Conservation (phyloP, 2,797 vertebrate genomes). For the Myotis pilosus region DNA sequence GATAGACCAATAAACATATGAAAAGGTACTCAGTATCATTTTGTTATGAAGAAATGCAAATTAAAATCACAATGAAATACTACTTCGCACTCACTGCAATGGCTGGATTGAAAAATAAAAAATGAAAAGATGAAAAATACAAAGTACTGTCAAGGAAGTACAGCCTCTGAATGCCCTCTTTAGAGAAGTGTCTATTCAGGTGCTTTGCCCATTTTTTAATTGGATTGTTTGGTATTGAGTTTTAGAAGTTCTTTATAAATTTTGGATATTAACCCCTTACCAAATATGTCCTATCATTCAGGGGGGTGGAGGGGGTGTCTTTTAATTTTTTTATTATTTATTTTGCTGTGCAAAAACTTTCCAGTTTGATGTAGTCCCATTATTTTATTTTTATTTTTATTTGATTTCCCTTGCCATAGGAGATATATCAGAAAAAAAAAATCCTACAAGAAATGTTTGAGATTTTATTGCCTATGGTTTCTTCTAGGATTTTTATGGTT, state of each 20-base stretch:
- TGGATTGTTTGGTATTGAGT: not conserved
- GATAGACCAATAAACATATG: not conserved
- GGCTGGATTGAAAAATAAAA: not conserved
- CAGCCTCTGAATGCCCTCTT: not conserved
- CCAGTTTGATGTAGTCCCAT: not conserved
- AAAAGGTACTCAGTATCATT: not conserved
- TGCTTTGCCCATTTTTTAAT: not conserved
- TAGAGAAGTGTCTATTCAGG: not conserved
- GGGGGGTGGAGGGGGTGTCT: not conserved
- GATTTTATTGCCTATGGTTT: not conserved
- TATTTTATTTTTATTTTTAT: not conserved
- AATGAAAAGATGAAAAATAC: not conserved
- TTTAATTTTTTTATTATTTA: not conserved
- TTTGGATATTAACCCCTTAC: not conserved
- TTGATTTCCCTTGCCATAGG: not conserved
- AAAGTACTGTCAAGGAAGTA: not conserved
- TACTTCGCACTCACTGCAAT: not conserved
- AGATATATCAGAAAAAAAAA: not conserved
- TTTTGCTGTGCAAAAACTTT: not conserved
- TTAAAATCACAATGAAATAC: slow-evolving; percentile 1
- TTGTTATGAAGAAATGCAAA: slow-evolving; percentile 19
- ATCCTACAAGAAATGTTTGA: not conserved
- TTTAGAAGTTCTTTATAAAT: not conserved
- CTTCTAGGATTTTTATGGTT: not conserved
- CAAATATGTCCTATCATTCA: not conserved